Base-by-base conservation (phyloP, 2,888 invertebrate species). In the Lithophane socia region DNA sequence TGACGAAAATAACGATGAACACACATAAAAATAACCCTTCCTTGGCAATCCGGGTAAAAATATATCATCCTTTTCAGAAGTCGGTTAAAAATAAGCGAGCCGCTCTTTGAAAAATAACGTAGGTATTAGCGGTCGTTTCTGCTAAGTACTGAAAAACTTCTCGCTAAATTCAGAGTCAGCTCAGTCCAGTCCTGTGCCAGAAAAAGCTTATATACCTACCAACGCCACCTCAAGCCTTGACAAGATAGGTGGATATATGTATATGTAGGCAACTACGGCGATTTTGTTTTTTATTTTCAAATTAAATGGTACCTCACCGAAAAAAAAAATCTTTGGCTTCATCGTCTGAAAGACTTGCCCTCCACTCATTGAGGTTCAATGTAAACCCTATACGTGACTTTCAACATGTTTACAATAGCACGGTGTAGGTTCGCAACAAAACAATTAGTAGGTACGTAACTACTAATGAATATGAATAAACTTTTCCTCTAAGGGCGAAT, bases 341-440 rank as follows among this genome's bases (percentile, higher is more conserved):
- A 37, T 64, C n/a, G 18, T n/a, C 52, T 47, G 44, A 70, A 78
- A 70, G 12, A 47, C 60, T n/a, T 52, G 16, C 7, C 13, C 37
- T 29, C 18, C 44, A 56, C 66, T 54, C 16, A 18, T 52, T 52
- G 49, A 52, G 18, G 16, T 52, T 52, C 7, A 52, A 52, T 52
- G 18, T 52, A 52, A 52, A 49, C 16, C 49, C 16, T 5, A 16
- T 29, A 67, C 66, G 73, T 76, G 76, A 65, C 69, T 47, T 67
- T 65, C 18, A 9, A 49, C 12, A 18, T 29, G 9, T 58, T 42
- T 12, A 37, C 37, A 47, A 56, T n/a, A 16, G 21, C 37, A 29
- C 13, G 58, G 18, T 24, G 44, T 42, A 29, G 16, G 7, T 56
- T 37, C 58, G n/a, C 47, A 37, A 68, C 58, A 47, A 54, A 58